Base-by-base conservation (phyloP, 1,140 invertebrate genomes). In the Gryllus bimaculatus region DNA sequence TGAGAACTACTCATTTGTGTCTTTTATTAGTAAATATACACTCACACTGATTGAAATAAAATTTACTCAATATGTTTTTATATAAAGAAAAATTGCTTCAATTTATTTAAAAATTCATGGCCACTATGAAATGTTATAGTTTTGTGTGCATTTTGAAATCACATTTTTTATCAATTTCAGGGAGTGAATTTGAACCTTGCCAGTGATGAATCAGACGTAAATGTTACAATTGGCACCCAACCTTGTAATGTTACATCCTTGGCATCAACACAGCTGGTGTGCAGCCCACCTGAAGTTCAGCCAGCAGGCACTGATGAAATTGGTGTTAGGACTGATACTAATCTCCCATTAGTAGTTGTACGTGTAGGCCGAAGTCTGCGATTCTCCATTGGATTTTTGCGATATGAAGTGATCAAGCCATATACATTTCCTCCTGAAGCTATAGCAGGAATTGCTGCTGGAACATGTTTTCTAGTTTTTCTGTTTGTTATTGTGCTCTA, bases 221-320 rank as follows among this genome's bases (percentile, higher is more conserved):
- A 93, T 82, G 97, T 99, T 8, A 96, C 94, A 12, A 96, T 99
- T 81, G 97, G 98, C 0, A 92, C 90, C 0, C 88, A 91, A 82
- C 88, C 90, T 8, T 99, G 97, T 84, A 98, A 98, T 87, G 93
- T 98, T 4, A 98, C 96, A 5, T 96, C 96, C 74, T 86, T 98
- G 10, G 95, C 95, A 1, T 89, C 92, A 82, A 93, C 91, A 21
- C 96, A 98, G 84, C 86, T 99, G 8, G 92, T 97, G 18, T 99
- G 97, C 83, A 93, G 92, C 26, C 96, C 96, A 13, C 96, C 96
- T 6, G 92, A 94, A 83, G 87, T 90, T 75, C 93, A 95, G 83
- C 97, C 97, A n/a, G 83, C 89, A 7, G 90, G 92, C 73, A 97
- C 94, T 7, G 95, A 97, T 87, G 95, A 97, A 86, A 91, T 92